Conservation (phyloP, 2,113 vertebrate genomes). For the Gopherus evgoodei region DNA sequence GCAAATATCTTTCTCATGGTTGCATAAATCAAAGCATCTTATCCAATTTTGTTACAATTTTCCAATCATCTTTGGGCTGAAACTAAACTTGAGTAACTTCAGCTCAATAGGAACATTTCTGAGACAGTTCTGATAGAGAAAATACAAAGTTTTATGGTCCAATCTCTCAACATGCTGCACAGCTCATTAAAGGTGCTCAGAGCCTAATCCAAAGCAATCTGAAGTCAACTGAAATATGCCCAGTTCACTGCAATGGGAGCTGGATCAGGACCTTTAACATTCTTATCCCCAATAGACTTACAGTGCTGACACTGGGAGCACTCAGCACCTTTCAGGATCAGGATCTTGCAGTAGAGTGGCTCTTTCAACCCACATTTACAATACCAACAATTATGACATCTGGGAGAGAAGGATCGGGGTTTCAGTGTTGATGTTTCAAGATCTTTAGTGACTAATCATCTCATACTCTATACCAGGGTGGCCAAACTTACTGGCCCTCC, state of each 20-base stretch:
- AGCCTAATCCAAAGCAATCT: rapidly evolving
- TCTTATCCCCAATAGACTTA: not conserved
- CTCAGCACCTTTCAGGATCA: not conserved
- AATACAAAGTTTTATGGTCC: slow-evolving; percentile 17
- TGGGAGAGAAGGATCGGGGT: not conserved
- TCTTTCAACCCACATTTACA: not conserved
- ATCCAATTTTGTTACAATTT: not conserved
- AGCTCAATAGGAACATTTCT: slow-evolving; percentile 1
- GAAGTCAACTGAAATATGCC: slow-evolving; percentile 4
- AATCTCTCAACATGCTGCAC: not conserved
- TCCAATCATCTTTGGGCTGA: not conserved
- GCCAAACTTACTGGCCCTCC: no score
- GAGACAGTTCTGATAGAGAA: not conserved
- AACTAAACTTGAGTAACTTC: slow-evolving; percentile 31
- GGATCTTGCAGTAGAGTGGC: not conserved
- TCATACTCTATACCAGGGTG: not conserved
- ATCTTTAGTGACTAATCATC: not conserved
- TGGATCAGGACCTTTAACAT: not conserved
- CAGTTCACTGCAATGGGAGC: not conserved
- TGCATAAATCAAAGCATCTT: not conserved
- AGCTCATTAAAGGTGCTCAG: not conserved
- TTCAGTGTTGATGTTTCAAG: not conserved
- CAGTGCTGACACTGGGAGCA: not conserved
- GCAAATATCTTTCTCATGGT: not conserved
- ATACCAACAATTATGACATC: not conserved